Percentiles rank a stretch among this genome's conserved stretches.
Evolutionary conservation across 2,888 invertebrate genomes (phyloP).

Genomic region (Ochropacha duplaris): DNA sequence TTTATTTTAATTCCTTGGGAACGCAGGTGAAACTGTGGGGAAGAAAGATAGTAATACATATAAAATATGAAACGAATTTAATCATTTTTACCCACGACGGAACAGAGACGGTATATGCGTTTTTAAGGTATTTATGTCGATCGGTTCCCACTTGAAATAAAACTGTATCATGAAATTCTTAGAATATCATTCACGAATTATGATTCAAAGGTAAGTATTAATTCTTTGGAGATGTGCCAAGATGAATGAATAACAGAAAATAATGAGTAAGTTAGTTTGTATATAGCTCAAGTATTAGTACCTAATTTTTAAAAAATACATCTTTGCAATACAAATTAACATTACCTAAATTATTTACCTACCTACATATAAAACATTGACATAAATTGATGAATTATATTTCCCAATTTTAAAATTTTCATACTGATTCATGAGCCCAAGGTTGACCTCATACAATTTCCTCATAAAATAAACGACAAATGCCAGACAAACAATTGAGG

Average conservation of each 20-base stretch:
- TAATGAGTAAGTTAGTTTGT: background rate
- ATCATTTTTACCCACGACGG: too few relatives aligned
- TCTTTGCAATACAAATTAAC: background rate
- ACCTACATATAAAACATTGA: too few relatives aligned
- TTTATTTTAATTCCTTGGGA: too few relatives aligned
- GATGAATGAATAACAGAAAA: conserved; percentile 19
- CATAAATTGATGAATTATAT: background rate
- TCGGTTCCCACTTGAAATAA: conserved; percentile 12
- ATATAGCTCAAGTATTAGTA: background rate
- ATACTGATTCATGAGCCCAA: background rate
- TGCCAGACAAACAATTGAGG: background rate
- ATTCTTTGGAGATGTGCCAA: conserved; percentile 47
- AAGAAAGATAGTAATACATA: too few relatives aligned
- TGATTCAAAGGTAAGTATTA: conserved; percentile 34
- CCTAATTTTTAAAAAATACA: background rate
- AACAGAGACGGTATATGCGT: too few relatives aligned
- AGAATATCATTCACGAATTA: conserved; percentile 26
- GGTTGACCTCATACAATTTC: background rate
- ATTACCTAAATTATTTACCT: too few relatives aligned
- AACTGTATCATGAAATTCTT: conserved; percentile 16
- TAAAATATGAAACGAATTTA: too few relatives aligned
- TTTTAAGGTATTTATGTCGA: background rate
- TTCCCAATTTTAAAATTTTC: background rate
- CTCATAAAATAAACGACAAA: background rate
- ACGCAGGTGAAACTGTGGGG: too few relatives aligned